phyloP scores from a whole-genome alignment of 2,797 vertebrate species.

The Acipenser oxyrinchus region DNA sequence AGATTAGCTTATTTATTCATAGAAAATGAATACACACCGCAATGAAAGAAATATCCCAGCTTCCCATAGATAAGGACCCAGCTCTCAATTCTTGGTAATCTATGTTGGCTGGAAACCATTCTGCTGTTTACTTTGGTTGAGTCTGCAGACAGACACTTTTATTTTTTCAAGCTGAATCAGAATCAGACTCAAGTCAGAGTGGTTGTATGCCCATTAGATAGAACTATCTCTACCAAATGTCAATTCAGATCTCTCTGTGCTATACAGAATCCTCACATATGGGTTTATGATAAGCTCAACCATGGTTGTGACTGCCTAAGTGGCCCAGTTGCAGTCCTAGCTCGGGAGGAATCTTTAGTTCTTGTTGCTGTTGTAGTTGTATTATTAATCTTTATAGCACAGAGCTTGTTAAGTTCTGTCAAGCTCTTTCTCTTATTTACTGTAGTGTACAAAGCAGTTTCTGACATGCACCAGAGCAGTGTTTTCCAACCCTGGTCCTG shows the following conservation, averaged over 20 bases:
- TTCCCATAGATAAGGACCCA: background rate
- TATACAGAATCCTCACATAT: constrained; percentile 55
- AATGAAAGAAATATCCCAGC: background rate
- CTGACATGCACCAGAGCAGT: too few relatives aligned
- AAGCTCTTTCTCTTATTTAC: too few relatives aligned
- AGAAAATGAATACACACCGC: background rate
- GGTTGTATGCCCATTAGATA: constrained; percentile 63
- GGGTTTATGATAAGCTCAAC: constrained; percentile 66
- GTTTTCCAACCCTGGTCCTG: too few relatives aligned
- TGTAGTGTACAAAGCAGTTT: too few relatives aligned
- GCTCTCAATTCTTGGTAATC: background rate
- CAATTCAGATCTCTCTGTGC: constrained; percentile 65
- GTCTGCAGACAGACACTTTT: constrained; percentile 35
- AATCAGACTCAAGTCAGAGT: constrained; percentile 44
- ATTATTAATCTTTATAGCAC: too few relatives aligned
- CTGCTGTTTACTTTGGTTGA: background rate
- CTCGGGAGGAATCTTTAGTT: too few relatives aligned
- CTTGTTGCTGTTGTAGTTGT: too few relatives aligned
- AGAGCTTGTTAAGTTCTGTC: too few relatives aligned
- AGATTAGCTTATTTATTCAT: background rate
- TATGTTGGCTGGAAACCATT: background rate
- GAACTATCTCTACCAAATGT: constrained; percentile 62
- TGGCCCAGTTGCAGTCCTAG: background rate
- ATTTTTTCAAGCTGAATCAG: constrained; percentile 43
- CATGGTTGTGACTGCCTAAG: background rate